Evolutionary conservation across 2,888 invertebrate genomes (phyloP).

Genomic region (Dichetophora obliterata): DNA sequence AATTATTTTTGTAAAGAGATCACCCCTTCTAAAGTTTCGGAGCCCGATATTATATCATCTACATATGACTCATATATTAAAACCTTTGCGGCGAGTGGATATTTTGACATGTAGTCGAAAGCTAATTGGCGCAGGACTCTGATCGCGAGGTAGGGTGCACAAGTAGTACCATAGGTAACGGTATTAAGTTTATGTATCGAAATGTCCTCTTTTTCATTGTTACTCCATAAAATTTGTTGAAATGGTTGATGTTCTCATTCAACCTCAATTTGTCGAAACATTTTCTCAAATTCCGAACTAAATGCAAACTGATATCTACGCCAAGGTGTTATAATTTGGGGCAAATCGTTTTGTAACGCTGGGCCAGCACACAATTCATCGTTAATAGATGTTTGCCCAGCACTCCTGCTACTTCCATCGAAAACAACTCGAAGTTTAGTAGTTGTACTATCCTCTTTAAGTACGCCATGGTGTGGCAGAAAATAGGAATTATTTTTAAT

Average conservation of each 20-base stretch:
- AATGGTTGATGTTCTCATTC: slow-evolving; percentile 28
- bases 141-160: slow-evolving; percentile 38
- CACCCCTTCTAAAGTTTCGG: slow-evolving; percentile 25
- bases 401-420: no score
- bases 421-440: no score
- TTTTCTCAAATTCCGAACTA: slow-evolving; percentile 45
- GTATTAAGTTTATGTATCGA: slow-evolving; percentile 40
- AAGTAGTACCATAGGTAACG: slow-evolving; percentile 30
- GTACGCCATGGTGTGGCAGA: no score
- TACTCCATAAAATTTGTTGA: slow-evolving; percentile 45
- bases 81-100: slow-evolving; percentile 31
- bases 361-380: no score
- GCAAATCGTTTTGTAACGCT: no score
- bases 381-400: no score
- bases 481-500: no score
- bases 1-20: slow-evolving; percentile 23
- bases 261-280: slow-evolving; percentile 44
- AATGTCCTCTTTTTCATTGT: slow-evolving; percentile 24
- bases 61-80: slow-evolving; percentile 40
- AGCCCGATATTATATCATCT: slow-evolving; percentile 20
- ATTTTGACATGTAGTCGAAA: slow-evolving; percentile 25
- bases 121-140: slow-evolving; percentile 36
- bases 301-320: slow-evolving; percentile 39
- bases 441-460: no score
- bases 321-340: no score